Conservation (phyloP, 2,797 vertebrate species). For the Pempheris klunzingeri region DNA sequence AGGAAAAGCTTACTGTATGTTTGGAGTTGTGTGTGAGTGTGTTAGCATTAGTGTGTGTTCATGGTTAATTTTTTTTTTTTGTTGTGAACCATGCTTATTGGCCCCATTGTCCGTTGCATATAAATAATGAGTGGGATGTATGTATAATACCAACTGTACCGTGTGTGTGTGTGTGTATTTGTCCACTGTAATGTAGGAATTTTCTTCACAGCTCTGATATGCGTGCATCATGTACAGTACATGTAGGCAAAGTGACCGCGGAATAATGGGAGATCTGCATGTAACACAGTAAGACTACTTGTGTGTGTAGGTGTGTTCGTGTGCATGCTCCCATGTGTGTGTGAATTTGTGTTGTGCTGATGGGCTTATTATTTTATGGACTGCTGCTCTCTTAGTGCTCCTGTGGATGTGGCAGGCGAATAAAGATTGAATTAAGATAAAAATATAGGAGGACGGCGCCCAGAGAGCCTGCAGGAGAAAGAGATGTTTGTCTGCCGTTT, state of each 20-base stretch:
- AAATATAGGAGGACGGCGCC: conserved; percentile 77
- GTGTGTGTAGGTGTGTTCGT: conserved; percentile 39
- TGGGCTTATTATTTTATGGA: conserved; percentile 87
- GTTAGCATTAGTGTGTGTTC: not conserved
- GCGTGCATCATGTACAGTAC: conserved; percentile 34
- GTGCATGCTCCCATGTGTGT: conserved; percentile 46
- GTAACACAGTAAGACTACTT: conserved; percentile 9
- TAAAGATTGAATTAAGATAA: conserved; percentile 89
- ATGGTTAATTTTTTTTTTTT: not conserved
- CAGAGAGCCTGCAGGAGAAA: conserved; percentile 75
- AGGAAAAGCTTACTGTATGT: not conserved
- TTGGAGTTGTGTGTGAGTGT: not conserved
- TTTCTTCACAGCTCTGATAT: conserved; percentile 30
- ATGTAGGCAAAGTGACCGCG: conserved; percentile 28
- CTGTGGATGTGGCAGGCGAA: conserved; percentile 81
- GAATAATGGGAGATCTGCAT: conserved; percentile 46
- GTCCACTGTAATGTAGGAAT: conserved; percentile 12
- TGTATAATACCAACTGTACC: conserved; percentile 2
- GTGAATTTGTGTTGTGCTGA: conserved; percentile 76
- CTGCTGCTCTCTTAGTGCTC: conserved; percentile 83
- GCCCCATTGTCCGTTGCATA: not conserved
- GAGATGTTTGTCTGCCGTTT: conserved; percentile 81
- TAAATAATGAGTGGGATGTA: conserved; percentile 19
- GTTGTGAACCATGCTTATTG: conserved; percentile 5
- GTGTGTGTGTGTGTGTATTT: not conserved